Base-by-base conservation (phyloP, 2,113 vertebrate genomes). In the Oxyura jamaicensis region DNA sequence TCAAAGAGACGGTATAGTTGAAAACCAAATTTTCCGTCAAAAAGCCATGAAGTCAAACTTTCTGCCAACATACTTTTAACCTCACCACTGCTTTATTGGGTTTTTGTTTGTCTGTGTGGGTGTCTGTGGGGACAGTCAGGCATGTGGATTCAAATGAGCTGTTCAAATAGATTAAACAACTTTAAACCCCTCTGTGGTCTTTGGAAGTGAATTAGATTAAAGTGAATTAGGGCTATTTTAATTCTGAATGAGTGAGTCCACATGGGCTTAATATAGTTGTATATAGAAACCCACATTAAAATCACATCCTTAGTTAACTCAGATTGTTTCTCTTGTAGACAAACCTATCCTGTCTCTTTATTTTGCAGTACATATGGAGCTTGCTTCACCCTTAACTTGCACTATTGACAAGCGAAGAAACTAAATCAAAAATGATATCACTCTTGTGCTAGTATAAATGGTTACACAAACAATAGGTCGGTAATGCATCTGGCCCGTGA, bases 181-280 rank as follows among this genome's bases (percentile, higher is more conserved):
- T 95, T 95, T 88, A 96, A 96, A 94, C 84, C 90, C 91, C 95
- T 94, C 91, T 91, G 95, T 94, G 95, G 93, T 94, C 91, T 95
- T 96, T 94, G 93, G 93, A 95, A 96, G 87, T 87, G 91, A 96
- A 95, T 96, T 96, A 93, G 94, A 95, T 96, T 95, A 97, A 97
- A 95, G 93, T 91, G 94, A 95, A 95, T 97, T 97, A 96, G 87
- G 71, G 91, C 82, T 86, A 62, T 95, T 96, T 95, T 96, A 95
- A 96, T 97, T 96, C 90, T 94, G 84, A 95, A 94, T 96, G 95
- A 97, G 93, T 83, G 83, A 92, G 93, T 87, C 95, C 94, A 95
- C 94, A 86, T 95, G 94, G 95, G 90, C 85, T 97, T 95, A 96
- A 95, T 97, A 90, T 85, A 90, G 81, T 80, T 93, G 85, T 95